Conservation (phyloP, 2,113 vertebrate species). For the Daphoenositta chrysoptera region DNA sequence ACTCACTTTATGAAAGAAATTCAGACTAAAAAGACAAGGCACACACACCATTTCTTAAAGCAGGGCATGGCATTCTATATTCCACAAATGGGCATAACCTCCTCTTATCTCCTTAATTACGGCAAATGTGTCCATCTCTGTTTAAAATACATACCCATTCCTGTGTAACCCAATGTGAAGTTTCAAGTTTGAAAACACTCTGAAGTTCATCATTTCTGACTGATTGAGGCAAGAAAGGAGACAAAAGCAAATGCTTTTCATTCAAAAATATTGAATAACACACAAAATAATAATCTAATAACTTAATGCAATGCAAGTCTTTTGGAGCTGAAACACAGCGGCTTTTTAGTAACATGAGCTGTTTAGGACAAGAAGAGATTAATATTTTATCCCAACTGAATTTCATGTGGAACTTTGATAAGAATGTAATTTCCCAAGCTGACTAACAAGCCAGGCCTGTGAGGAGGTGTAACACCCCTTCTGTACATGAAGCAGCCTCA, state of each 20-base stretch:
- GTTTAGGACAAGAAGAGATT: constrained; percentile 17
- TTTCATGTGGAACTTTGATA: constrained; percentile 43
- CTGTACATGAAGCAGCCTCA: neutral
- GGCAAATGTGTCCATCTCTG: neutral
- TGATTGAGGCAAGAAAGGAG: neutral
- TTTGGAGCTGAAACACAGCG: neutral
- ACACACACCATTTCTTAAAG: neutral
- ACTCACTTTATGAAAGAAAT: neutral
- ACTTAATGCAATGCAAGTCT: neutral
- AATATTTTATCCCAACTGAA: constrained; percentile 35
- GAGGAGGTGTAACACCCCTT: neutral
- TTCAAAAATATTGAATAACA: neutral
- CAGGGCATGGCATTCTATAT: neutral
- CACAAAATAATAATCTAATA: neutral
- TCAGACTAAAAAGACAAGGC: neutral
- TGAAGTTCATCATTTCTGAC: neutral
- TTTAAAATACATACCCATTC: neutral
- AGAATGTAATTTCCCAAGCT: constrained; percentile 39
- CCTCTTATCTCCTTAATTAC: neutral
- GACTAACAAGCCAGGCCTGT: neutral
- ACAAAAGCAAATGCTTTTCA: neutral
- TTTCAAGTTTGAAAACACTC: neutral
- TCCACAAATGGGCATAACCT: neutral
- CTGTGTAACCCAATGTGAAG: neutral
- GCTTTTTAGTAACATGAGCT: neutral